phyloP scores from a whole-genome alignment of 1,140 invertebrate species.

The Drosophila nebulosa region DNA sequence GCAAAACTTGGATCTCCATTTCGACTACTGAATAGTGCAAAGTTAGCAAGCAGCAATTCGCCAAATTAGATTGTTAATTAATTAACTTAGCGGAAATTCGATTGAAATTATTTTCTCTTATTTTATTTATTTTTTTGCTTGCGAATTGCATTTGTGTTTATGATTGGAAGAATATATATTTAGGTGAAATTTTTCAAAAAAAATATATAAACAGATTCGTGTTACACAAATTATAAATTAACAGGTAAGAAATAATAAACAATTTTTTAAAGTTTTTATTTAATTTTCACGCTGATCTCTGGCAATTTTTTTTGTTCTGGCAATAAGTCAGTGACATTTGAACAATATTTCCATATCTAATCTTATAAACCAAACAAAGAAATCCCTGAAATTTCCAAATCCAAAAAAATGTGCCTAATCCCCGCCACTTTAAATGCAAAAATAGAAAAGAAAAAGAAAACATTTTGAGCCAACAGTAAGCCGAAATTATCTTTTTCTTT shows the following conservation, averaged over 20 bases:
- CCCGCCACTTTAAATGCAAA: background rate
- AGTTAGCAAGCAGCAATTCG: background rate
- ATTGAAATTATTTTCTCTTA: background rate
- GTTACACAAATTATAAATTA: background rate
- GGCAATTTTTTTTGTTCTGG: background rate
- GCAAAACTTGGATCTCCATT: slow-evolving; percentile 9
- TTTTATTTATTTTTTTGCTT: background rate
- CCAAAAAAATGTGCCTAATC: background rate
- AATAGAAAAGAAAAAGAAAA: background rate
- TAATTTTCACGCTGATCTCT: background rate
- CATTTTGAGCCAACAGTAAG: slow-evolving; percentile 5
- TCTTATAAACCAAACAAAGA: slow-evolving; percentile 2
- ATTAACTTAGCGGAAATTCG: background rate
- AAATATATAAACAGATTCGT: background rate
- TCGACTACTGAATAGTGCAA: background rate
- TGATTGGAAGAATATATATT: background rate
- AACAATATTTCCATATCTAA: background rate
- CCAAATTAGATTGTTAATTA: background rate
- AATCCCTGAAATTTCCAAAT: background rate
- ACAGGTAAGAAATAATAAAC: background rate
- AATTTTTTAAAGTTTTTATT: background rate
- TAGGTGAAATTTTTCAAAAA: background rate
- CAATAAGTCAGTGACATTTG: background rate
- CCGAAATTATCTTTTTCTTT: background rate
- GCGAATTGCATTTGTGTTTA: background rate